Evolutionary conservation across 2,797 vertebrate species (phyloP), one percentile per base, ranked within the genome.

Genomic region (Brachymystax lenok): DNA sequence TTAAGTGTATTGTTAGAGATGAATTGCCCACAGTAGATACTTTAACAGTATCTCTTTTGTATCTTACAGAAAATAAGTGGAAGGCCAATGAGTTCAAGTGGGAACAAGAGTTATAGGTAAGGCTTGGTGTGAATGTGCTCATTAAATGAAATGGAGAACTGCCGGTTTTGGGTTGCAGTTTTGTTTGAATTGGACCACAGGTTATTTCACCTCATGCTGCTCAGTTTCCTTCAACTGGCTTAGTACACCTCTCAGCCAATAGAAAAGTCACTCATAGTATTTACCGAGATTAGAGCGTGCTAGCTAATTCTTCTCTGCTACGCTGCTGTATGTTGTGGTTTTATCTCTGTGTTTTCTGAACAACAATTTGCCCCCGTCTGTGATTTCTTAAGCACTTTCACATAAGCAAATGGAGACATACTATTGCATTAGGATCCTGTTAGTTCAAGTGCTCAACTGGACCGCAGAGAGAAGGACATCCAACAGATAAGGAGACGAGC

Each of bases 81-180:
- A 94, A 91, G 81, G 88, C 88, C 61, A 95, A 95, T 88, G 74
- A 98, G 50, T 92, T 92, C 52, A 95, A 94, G 84, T 88, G 97
- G 91, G 94, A 98, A 87, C 92, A 95, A 84, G 95, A 98, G 76
- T 82, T 93, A 30, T 94, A 96, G 96, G 98, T 99, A 94, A 87
- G 68, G 68, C 40, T 33, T 81, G 24, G 50, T 70, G 17, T 5
- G 8, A 6, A 69, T 67, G 35, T 35, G 35, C 6, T 56, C 54
- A 56, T 56, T 56, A 19, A 56, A 19, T 16, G 6, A 56, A 19
- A 56, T 19, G 35, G 35, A 6, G 54, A 56, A 56, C 54, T 19
- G 54, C 54, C 54, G 3, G 14, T 68, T 68, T 1, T 16, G 67
- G 16, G 17, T 33, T n/a, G 67, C 28, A 24, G 67, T 69, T 69